Conservation (phyloP, 2,888 invertebrate genomes). For the Dusona sp. region DNA sequence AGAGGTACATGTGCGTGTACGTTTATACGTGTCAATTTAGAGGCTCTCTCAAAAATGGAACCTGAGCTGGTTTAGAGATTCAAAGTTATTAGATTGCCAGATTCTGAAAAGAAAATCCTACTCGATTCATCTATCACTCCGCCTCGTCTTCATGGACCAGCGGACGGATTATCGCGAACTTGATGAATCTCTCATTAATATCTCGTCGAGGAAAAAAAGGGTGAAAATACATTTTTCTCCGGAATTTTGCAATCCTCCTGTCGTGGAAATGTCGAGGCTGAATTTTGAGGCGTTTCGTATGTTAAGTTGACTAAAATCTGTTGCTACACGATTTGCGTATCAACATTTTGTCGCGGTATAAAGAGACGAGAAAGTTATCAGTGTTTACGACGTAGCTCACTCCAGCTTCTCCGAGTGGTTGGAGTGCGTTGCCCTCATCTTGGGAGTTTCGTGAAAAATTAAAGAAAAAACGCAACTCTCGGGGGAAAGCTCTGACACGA, state of each 20-base stretch:
- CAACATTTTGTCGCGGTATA: conserved; percentile 4
- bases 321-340: background rate
- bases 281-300: background rate
- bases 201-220: background rate
- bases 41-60: background rate
- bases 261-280: background rate
- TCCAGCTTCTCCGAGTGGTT: background rate
- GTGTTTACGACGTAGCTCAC: conserved; percentile 42
- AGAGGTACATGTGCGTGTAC: too few relatives aligned
- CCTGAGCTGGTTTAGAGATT: too few relatives aligned
- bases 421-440: conserved; percentile 29
- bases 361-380: conserved; percentile 4
- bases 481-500: background rate
- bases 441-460: conserved; percentile 47
- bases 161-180: too few relatives aligned
- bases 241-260: background rate
- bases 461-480: conserved; percentile 29
- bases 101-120: background rate
- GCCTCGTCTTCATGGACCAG: too few relatives aligned
- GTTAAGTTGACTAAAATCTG: background rate
- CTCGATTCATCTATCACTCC: background rate
- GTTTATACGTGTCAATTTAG: background rate
- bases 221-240: background rate
- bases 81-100: too few relatives aligned
- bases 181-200: background rate